Percentiles rank a stretch among this genome's conserved stretches.
Conservation (phyloP, 2,888 invertebrate species). For the Andrena minutula region DNA sequence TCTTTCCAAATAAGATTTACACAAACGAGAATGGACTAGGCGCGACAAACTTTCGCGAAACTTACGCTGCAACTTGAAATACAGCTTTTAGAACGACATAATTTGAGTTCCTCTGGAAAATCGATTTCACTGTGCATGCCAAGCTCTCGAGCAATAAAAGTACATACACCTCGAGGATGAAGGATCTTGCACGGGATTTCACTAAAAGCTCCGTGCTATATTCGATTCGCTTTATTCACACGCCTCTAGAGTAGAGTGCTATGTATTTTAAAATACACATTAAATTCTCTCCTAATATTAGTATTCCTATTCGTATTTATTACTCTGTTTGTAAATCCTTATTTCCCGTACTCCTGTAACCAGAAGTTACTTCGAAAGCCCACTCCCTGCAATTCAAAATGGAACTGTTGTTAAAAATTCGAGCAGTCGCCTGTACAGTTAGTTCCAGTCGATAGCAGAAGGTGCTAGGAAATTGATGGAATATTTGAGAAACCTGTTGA, state of each 20-base stretch:
- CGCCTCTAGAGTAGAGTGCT: too few relatives aligned
- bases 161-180: not conserved
- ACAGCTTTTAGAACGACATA: constrained; percentile 3
- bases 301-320: too few relatives aligned
- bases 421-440: too few relatives aligned
- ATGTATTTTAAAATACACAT: too few relatives aligned
- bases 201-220: too few relatives aligned
- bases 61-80: not conserved
- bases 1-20: not conserved
- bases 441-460: not conserved
- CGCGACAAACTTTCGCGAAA: constrained; percentile 7
- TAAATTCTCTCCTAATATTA: too few relatives aligned
- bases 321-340: too few relatives aligned
- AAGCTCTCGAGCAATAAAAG: not conserved
- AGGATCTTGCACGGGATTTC: not conserved
- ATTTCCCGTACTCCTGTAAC: too few relatives aligned
- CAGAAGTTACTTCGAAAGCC: too few relatives aligned
- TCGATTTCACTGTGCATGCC: not conserved
- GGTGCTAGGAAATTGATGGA: constrained; percentile 5
- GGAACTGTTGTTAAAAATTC: too few relatives aligned
- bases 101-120: constrained; percentile 4
- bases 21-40: not conserved
- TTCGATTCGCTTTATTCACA: too few relatives aligned
- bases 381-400: too few relatives aligned
- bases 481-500: not conserved